These are phyloP conservation scores for Hippocampus zosterae DNA, from an alignment of 2,113 vertebrate species.

Conservation along the genomic window DNA sequence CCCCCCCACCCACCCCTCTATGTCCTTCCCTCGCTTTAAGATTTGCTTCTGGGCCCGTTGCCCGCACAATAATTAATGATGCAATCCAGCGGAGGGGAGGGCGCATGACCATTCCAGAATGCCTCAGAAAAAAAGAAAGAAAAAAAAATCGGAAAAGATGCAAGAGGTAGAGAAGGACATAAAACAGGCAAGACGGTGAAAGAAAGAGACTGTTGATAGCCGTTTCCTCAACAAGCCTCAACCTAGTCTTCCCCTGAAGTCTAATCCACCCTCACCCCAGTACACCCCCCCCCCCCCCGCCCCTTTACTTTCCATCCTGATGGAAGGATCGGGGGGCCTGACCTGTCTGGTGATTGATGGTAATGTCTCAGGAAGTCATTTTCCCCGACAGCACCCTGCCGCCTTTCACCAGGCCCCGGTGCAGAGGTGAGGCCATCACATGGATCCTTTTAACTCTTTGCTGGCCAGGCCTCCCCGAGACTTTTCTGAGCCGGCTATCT, in stretches of 20 bases:
- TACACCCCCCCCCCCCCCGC: too few species aligned
- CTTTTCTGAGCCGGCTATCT: slow-evolving; percentile 13
- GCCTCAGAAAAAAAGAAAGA: slow-evolving; percentile 10
- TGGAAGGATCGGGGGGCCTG: slow-evolving; percentile 56
- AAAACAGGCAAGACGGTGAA: slow-evolving; percentile 52
- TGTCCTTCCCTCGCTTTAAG: slow-evolving; percentile 59
- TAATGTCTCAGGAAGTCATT: slow-evolving; percentile 80
- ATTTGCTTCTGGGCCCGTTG: slow-evolving; percentile 47
- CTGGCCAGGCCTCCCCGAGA: slow-evolving; percentile 32
- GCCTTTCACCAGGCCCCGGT: slow-evolving; percentile 70
- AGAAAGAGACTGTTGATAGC: slow-evolving; percentile 59
- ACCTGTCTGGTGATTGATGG: slow-evolving; percentile 70
- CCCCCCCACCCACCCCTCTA: slow-evolving; percentile 54
- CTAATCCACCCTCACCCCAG: slow-evolving; percentile 54
- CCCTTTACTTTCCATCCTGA: slow-evolving; percentile 50
- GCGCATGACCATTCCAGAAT: slow-evolving; percentile 71
- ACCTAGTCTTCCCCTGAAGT: slow-evolving; percentile 37
- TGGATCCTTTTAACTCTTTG: slow-evolving; percentile 68
- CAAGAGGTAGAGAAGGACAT: slow-evolving; percentile 53
- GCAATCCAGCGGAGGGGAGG: slow-evolving; percentile 75
- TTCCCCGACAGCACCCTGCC: slow-evolving; percentile 68
- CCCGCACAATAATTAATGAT: slow-evolving; percentile 83
- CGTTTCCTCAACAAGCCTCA: slow-evolving; percentile 38
- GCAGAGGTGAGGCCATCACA: slow-evolving; percentile 72
- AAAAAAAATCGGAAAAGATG: slow-evolving; percentile 58